Conservation (phyloP, 2,888 invertebrate species). For the Corbicula japonica region DNA sequence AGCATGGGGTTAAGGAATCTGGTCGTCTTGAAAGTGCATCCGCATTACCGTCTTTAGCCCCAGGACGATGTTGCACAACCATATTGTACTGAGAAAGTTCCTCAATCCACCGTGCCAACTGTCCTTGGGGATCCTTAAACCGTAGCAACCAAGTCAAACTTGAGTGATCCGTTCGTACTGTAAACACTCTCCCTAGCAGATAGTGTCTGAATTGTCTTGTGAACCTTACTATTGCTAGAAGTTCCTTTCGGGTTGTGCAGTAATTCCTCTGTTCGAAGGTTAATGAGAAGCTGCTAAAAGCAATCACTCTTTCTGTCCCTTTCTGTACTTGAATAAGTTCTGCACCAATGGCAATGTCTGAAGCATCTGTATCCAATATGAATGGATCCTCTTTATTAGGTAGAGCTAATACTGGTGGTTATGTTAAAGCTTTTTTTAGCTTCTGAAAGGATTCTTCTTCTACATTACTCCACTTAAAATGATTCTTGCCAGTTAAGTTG, state of each 20-base stretch:
- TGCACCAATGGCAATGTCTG: too few species aligned
- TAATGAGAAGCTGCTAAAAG: slow-evolving; percentile 41
- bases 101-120: slow-evolving; percentile 17
- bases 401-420: slow-evolving; percentile 24
- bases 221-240: too few species aligned
- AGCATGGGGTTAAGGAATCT: neutral
- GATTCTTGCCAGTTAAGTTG: slow-evolving; percentile 32
- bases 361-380: slow-evolving; percentile 39
- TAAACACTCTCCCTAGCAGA: slow-evolving; percentile 6
- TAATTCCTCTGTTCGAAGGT: slow-evolving; percentile 38
- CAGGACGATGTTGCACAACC: slow-evolving; percentile 3
- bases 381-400: slow-evolving; percentile 25
- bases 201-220: too few species aligned
- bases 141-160: too few species aligned
- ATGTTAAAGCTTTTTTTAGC: neutral
- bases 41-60: slow-evolving; percentile 10
- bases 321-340: slow-evolving; percentile 37
- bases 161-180: neutral
- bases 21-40: slow-evolving; percentile 10
- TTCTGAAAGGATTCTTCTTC: slow-evolving; percentile 26
- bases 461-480: slow-evolving; percentile 27
- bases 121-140: slow-evolving; percentile 10
- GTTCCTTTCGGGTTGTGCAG: too few species aligned
- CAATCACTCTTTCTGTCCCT: slow-evolving; percentile 37
- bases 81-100: slow-evolving; percentile 15